Conservation (phyloP, 2,797 vertebrate species). For the Ciconia nigra region DNA sequence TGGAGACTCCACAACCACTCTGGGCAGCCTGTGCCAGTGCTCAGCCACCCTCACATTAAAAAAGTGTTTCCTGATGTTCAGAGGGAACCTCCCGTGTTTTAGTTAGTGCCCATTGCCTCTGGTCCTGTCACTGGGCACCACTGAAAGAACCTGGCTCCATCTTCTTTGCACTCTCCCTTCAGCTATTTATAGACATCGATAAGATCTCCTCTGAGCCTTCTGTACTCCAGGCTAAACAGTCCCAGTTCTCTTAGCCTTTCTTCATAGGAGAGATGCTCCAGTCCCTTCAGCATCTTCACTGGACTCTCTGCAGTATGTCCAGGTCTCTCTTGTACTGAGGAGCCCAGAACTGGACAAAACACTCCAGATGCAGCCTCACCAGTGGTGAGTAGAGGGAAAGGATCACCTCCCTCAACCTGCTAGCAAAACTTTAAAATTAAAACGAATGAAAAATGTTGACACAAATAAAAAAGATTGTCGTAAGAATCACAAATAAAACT, state of each 20-base stretch:
- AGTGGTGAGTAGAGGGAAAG: background rate
- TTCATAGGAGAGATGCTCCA: background rate
- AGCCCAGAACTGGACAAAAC: background rate
- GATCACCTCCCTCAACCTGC: background rate
- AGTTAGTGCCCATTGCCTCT: background rate
- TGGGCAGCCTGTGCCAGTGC: background rate
- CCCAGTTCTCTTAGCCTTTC: background rate
- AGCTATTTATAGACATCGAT: background rate
- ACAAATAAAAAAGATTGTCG: background rate
- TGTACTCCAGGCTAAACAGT: background rate
- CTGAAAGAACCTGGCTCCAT: background rate
- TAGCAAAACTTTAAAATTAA: background rate
- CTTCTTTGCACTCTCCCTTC: background rate
- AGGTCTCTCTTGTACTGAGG: background rate
- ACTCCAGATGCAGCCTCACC: background rate
- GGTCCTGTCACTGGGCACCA: background rate
- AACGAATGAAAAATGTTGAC: background rate
- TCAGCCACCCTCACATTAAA: background rate
- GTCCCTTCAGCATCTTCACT: background rate
- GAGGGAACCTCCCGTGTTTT: background rate
- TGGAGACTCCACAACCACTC: fast-evolving
- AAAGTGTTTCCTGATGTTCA: background rate
- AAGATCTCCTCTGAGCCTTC: background rate
- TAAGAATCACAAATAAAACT: background rate
- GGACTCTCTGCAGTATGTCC: background rate